A percentile compares a stretch with the other conserved stretches of the same genome.
phyloP scores from a whole-genome alignment of 2,888 invertebrate species.

The Nomada ferruginata region DNA sequence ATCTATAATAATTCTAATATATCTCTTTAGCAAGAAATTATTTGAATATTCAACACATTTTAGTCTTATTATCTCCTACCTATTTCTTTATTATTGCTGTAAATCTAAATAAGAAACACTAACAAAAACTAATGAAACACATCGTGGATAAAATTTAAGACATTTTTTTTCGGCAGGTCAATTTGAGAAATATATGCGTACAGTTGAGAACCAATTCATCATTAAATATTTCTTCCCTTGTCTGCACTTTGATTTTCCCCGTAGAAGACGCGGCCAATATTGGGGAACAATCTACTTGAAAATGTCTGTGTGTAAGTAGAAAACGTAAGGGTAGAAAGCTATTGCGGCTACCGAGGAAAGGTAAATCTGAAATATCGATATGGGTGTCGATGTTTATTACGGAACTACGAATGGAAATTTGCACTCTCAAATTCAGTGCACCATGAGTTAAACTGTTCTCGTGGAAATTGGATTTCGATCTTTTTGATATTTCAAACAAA shows the following conservation, averaged over 20 bases:
- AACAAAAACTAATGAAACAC: too few species aligned
- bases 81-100: too few species aligned
- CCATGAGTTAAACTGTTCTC: neutral
- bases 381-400: conserved; percentile 7
- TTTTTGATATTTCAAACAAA: neutral
- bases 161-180: neutral
- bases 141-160: too few species aligned
- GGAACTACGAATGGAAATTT: conserved; percentile 2
- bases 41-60: too few species aligned
- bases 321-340: conserved; percentile 11
- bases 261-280: neutral
- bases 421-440: neutral
- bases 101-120: too few species aligned
- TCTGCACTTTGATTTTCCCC: neutral
- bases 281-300: conserved; percentile 2
- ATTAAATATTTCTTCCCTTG: too few species aligned
- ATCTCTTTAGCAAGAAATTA: too few species aligned
- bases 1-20: too few species aligned
- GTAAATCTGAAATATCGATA: conserved; percentile 18
- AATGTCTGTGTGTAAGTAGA: neutral
- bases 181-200: too few species aligned
- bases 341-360: neutral
- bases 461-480: neutral
- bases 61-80: too few species aligned
- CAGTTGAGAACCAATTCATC: too few species aligned